Evolutionary conservation across 2,113 vertebrate species (phyloP), one percentile per base, ranked within the genome.

Genomic region (Pogonocichla stellata): DNA sequence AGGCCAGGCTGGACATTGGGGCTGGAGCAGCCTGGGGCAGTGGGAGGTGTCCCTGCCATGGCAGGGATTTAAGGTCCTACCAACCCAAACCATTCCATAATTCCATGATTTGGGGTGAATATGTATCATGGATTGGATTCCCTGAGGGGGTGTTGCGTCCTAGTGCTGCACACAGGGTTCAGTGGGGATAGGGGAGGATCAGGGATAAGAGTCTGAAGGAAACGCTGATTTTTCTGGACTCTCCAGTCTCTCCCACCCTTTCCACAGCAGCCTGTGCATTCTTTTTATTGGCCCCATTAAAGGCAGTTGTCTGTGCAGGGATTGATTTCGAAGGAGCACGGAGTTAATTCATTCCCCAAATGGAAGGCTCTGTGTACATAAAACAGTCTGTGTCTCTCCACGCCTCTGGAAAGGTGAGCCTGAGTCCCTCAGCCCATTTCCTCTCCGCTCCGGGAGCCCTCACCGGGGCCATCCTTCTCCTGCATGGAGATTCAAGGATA

Each of bases 401-500:
- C 16, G 58, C 65, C 56, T 56, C 79, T 31, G 74, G 29, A 31
- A 11, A 53, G 92, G 79, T 54, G 70, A 91, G 67, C 65, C 47
- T 6, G n/a, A 24, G 70, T 26, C 34, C 83, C 87, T 79, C 34
- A 58, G 29, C 60, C 74, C 64, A 2, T 72, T 82, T 66, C 33
- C 48, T 74, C 53, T 3, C 14, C 1, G 47, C 90, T 91, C 85
- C 80, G 92, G 77, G 34, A 94, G 86, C 73, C 74, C 56, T 75
- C 8, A 1, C 43, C 0, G 54, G 57, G 65, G 40, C 71, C 26
- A 7, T 24, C 8, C 75, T 86, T 89, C 18, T 25, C 79, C 94
- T 51, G 92, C 61, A 8, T 69, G 88, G 85, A 84, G 93, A 96
- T 80, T 90, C 65, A 94, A 93, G 95, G 95, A 82, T 95, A 82